These are phyloP conservation scores for Halictus ligatus DNA, from an alignment of 2,888 invertebrate genomes.

Conservation along the genomic window DNA sequence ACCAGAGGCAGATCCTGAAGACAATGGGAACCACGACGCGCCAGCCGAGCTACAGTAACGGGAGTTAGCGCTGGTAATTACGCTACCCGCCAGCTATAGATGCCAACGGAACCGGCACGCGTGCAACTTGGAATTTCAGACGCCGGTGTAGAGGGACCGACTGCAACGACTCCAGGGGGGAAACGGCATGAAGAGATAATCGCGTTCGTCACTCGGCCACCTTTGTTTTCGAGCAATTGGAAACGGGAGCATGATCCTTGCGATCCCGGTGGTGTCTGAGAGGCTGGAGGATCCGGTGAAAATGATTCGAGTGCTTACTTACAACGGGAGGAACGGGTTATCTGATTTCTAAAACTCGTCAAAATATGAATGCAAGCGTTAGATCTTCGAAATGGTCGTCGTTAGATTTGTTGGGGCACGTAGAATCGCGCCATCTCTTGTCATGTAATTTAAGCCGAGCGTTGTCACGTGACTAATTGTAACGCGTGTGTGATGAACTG, in stretches of 20 bases:
- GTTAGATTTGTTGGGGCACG: too few relatives aligned
- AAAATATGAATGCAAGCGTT: not conserved
- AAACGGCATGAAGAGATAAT: slow-evolving; percentile 47
- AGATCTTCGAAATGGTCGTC: not conserved
- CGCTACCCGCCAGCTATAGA: slow-evolving; percentile 65
- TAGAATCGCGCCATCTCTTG: too few relatives aligned
- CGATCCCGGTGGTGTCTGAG: not conserved
- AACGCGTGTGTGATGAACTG: too few relatives aligned
- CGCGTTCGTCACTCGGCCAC: slow-evolving; percentile 41
- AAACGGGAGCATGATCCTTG: not conserved
- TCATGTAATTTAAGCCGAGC: too few relatives aligned
- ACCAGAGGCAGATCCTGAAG: slow-evolving; percentile 50
- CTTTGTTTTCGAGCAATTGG: slow-evolving; percentile 21
- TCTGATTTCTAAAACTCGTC: not conserved
- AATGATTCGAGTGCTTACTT: not conserved
- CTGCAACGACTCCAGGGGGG: slow-evolving; percentile 37
- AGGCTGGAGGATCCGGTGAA: not conserved
- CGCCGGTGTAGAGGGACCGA: slow-evolving; percentile 23
- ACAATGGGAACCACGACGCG: slow-evolving; percentile 62
- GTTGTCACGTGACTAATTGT: too few relatives aligned
- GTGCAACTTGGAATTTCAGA: slow-evolving; percentile 49
- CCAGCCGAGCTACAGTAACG: slow-evolving; percentile 73
- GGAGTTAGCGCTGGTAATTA: slow-evolving; percentile 77
- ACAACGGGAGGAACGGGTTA: not conserved
- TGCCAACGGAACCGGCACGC: slow-evolving; percentile 64